Evolutionary conservation across 1,140 invertebrate genomes (phyloP), one percentile per base, ranked within the genome.

Genomic region (Drosophila kohkoa): DNA sequence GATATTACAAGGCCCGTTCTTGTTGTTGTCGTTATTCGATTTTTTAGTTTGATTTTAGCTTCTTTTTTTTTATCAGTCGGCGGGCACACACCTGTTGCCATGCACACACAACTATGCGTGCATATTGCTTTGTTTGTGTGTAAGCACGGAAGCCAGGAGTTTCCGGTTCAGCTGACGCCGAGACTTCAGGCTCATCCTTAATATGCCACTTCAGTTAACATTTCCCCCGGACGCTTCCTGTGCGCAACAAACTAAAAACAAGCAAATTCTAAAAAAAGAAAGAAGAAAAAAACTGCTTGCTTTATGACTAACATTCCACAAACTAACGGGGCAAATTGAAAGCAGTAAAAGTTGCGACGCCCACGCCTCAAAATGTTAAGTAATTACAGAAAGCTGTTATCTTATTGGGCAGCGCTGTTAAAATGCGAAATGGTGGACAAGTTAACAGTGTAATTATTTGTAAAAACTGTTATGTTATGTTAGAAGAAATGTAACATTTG

Each of bases 51-150:
- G 48, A 13, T 69, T 60, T 58, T 41, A 10, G n/a, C n/a, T n/a
- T 20, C 8, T 55, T 16, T 49, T 59, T 59, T 62, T 73, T 75
- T 75, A 69, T 74, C 71, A 69, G 16, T 10, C 46, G 49, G 35
- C 46, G 49, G 35, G 58, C 73, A 65, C 73, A 65, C 73, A 75
- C 73, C 73, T 75, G 73, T 75, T 71, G 68, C 38, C 59, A 64
- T 41, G 13, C 43, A 57, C 28, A 66, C 35, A 45, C 15, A n/a
- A 16, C 16, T 8, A 32, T 48, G 5, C 15, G 1, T 51, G 13
- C 43, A 15, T 41, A 11, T 58, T 32, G 66, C 13, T 57, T 51
- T 38, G 51, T 43, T 15, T 13, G 28, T 54, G 51, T 15, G 51
- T 32, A 25, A 66, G 71, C 63, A 67, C 65, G 65, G 65, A 69